Evolutionary conservation across 92 coral and sea anemone genomes (phyloP), one percentile per base, ranked within the genome.

Genomic region (Ricordea florida): DNA sequence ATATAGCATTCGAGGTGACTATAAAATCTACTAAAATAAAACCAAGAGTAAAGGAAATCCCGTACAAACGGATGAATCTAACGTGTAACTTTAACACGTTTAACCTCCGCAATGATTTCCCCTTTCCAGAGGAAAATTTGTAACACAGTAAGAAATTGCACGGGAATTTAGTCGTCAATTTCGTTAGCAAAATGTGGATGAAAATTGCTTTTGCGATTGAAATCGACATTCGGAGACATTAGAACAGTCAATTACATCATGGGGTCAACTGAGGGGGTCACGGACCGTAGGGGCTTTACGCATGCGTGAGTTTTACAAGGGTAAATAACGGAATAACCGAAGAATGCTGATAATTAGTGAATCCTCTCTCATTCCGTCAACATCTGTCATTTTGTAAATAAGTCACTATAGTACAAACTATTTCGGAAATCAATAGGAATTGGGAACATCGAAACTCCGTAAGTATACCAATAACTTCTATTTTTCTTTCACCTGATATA

Each of bases 331-430:
- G 66, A 70, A 70, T 70, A 57, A 10, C 45, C 6, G 6, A 67
- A 49, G 74, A 67, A 67, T 67, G 62, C 56, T 16, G 43, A 23
- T 41, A 83, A 75, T 83, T 83, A 83, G 66, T 55, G 74, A 76
- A 70, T 83, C 76, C 53, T 30, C 42, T 66, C 68, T 74, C 78
- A 75, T 83, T 67, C 34, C 17, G 58, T 79, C 66, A 74, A 37
- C 72, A 45, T 75, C 48, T 57, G 58, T 45, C 36, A 33, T 83
- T 65, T 15, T 56, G 83, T 72, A 75, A 83, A 83, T 67, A 83
- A 57, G 77, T 41, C 77, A 70, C 53, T 52, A 37, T 9, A 34
- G 51, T 55, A 10, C 23, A 70, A 40, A 25, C 42, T 14, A 70
- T 70, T 53, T 34, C 55, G 32, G 52, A 53, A 40, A 37, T 53